Conservation (phyloP, 2,888 invertebrate species). For the Calliopum simillimum region DNA sequence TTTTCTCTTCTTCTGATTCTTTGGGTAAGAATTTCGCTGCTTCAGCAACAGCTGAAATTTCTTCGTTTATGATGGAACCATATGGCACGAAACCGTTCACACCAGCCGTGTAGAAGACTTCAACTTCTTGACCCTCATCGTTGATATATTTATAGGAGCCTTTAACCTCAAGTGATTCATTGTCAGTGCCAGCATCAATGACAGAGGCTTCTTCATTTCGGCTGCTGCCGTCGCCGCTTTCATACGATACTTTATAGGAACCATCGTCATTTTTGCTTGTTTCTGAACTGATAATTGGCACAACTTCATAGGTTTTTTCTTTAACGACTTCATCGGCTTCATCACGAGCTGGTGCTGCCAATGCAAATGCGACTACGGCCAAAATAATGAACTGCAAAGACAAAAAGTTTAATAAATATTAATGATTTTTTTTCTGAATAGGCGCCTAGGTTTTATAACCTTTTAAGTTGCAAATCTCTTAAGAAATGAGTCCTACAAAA, state of each 20-base stretch:
- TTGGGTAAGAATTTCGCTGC: conserved; percentile 61
- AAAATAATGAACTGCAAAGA: conserved; percentile 43
- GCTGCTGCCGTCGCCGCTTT: conserved; percentile 57
- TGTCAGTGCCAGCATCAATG: conserved; percentile 53
- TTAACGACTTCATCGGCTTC: conserved; percentile 22
- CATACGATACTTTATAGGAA: conserved; percentile 53
- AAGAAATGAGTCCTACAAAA: too few species aligned
- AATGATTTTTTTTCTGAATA: too few species aligned
- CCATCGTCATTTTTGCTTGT: conserved; percentile 55
- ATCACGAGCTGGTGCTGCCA: conserved; percentile 44
- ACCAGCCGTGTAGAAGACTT: conserved; percentile 65
- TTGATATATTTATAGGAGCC: conserved; percentile 64
- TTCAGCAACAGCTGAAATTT: conserved; percentile 60
- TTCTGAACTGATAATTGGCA: conserved; percentile 58
- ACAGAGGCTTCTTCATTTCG: conserved; percentile 55
- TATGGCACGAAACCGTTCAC: conserved; percentile 64
- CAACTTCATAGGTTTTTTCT: conserved; percentile 43
- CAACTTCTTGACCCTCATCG: conserved; percentile 57
- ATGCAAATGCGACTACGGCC: conserved; percentile 42
- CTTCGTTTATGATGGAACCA: conserved; percentile 57
- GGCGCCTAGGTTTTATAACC: too few species aligned
- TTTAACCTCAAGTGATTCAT: conserved; percentile 55
- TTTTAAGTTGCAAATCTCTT: too few species aligned
- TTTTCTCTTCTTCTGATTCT: conserved; percentile 36
- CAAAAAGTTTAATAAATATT: conserved; percentile 1